Base-by-base conservation (phyloP, 1,140 invertebrate species). In the Brachionus paranguensis region DNA sequence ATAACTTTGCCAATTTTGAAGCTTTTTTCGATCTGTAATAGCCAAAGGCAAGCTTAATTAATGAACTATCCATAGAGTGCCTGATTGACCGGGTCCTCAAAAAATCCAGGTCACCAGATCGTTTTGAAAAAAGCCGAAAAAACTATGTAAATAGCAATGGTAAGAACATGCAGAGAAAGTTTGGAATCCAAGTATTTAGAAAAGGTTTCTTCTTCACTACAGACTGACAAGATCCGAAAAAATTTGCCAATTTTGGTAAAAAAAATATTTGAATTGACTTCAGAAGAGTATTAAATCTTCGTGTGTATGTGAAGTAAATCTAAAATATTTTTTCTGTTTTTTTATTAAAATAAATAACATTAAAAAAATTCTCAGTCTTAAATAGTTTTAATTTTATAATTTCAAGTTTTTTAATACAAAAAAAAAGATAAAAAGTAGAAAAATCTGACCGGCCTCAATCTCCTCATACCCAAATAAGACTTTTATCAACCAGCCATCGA, bases 401-500 rank as follows among this genome's bases (percentile, higher is more conserved):
- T 68, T 68, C 64, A 41, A 72, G 37, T 41, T 72, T 72, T 37
- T 41, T 5, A 68, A 12, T 68, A 33, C 27, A 37, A 68, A 17
- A 68, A 68, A 41, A 72, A 43, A 41, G 41, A 76, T 37, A 47
- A 8, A 47, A 50, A 43, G 20, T 47, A 76, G 17, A 76, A 76
- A 7, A 72, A 76, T 72, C 68, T 72, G 68, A 72, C 68, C 68
- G 68, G 68, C 37, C 3, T 72, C 68, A 72, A 72, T 72, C 65
- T 68, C 65, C 2, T 68, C 24, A 29, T 68, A 29, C 2, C 14
- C 27, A n/a, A 74, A 24, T 12, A 27, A n/a, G 7, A 14, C n/a
- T 70, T 70, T 70, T 29, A 74, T 74, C 70, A 74, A 74, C 70
- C 70, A 74, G 70, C 41, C 60, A 64, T 64, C n/a, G 20, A 37